Evolutionary conservation across 2,797 vertebrate species (phyloP), one percentile per base, ranked within the genome.

Genomic region (Carapus acus): DNA sequence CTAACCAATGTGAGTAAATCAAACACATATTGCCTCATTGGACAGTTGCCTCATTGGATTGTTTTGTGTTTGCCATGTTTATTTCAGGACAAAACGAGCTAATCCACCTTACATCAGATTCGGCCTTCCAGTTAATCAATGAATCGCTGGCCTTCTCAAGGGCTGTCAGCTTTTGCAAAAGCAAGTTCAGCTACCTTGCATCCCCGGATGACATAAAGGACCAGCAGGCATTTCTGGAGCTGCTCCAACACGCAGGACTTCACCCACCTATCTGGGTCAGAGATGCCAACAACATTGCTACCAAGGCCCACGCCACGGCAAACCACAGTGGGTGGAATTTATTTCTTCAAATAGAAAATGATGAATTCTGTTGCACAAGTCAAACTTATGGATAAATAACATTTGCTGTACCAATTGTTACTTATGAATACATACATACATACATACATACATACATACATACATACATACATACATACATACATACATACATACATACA

Each of bases 121-220:
- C 80, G 31, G 49, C 81, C 15, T 92, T 90, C 2, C 87, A 86
- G 34, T 83, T 92, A 0, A 70, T 91, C 65, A 86, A 85, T 38
- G 48, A 74, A 9, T 87, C 85, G 2, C 64, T 88, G 65, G 79
- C 80, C 61, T 91, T 90, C 81, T 79, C 84, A 76, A 70, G 86
- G 0, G 93, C 93, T 1, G 74, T 80, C 13, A 85, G 81, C 44
- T 87, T 78, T 79, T 95, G 94, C 17, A 84, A 84, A 15, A 84
- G 83, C 15, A 86, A 39, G 53, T 91, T 94, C 69, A 88, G 90
- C 43, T 85, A 78, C 49, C 62, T 96, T 29, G 62, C 83, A n/a
- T 18, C 56, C 1, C 43, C 77, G 1, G 74, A 80, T 40, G 55
- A 51, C 14, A 47, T 49, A 4, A 43, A 62, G 0, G 81, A 90